These are phyloP conservation scores for Poecilia picta DNA, from an alignment of 2,797 vertebrate genomes.

Conservation along the genomic window DNA sequence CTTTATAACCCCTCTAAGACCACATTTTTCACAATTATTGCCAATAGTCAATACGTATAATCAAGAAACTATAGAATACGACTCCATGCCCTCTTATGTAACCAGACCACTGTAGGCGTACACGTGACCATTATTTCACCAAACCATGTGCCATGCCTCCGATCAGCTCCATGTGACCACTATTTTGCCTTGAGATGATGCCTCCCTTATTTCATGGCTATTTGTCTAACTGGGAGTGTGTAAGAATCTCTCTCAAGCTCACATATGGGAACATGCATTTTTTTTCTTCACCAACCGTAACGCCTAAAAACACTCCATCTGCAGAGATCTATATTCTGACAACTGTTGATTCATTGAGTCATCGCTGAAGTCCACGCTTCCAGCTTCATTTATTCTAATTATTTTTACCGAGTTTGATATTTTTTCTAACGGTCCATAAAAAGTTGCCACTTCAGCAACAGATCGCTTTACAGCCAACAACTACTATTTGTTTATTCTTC, in stretches of 20 bases:
- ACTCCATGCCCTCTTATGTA: not conserved
- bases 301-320: not conserved
- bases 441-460: constrained; percentile 3
- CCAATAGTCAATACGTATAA: not conserved
- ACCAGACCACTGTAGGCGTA: not conserved
- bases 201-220: constrained; percentile 43
- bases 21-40: not conserved
- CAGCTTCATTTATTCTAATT: not conserved
- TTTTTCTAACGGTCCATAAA: not conserved
- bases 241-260: not conserved
- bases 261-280: not conserved
- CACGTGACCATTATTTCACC: constrained; percentile 16
- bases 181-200: constrained; percentile 59
- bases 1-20: not conserved
- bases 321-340: not conserved
- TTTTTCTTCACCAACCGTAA: not conserved
- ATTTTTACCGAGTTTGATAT: not conserved
- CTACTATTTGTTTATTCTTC: constrained; percentile 25
- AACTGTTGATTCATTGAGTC: not conserved
- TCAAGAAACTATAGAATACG: not conserved
- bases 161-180: constrained; percentile 38
- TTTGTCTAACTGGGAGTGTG: constrained; percentile 14
- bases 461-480: constrained; percentile 7
- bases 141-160: not conserved
- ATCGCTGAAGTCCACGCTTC: not conserved